Base-by-base conservation (phyloP, 2,113 vertebrate genomes). In the Heteronetta atricapilla region DNA sequence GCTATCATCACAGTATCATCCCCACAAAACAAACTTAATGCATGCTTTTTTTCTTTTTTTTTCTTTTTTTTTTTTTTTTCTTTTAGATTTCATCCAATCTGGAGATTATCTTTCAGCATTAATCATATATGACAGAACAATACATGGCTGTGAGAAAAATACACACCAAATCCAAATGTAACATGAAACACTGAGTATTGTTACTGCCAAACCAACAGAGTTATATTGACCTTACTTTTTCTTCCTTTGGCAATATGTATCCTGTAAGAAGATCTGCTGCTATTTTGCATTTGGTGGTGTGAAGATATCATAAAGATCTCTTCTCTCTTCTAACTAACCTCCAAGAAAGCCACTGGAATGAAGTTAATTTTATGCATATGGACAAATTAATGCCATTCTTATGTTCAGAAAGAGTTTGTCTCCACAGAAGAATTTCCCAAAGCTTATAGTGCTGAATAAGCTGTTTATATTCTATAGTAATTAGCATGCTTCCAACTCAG, bases 381-480 rank as follows among this genome's bases (percentile, higher is more conserved):
- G 78, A 81, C 31, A 93, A 94, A 89, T 93, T 87, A 84, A 63
- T 75, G 44, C 74, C 58, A 85, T 93, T 85, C 81, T 85, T 6
- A 4, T 52, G 25, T 76, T 92, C 55, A 74, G 67, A 79, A 90
- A 73, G 62, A 82, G 6, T 28, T 90, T 50, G 40, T 77, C 62
- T 92, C 70, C 59, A 44, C 70, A 67, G 67, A 62, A 88, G 92
- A 93, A 42, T 22, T 80, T 79, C 67, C 46, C 22, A 74, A 76
- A 92, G 50, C 33, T 59, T 48, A 19, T 42, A 94, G 64, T 78
- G 89, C 88, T 91, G 90, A 94, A 91, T 90, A 95, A 93, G 89
- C 67, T 89, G 28, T 87, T 85, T 82, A 50, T 85, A 62, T 62
- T 89, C 70, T 13, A 16, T 67, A 72, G 56, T 52, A 46, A 38